Base-by-base conservation (phyloP, 1,140 invertebrate genomes). In the Cecropterus lyciades region DNA sequence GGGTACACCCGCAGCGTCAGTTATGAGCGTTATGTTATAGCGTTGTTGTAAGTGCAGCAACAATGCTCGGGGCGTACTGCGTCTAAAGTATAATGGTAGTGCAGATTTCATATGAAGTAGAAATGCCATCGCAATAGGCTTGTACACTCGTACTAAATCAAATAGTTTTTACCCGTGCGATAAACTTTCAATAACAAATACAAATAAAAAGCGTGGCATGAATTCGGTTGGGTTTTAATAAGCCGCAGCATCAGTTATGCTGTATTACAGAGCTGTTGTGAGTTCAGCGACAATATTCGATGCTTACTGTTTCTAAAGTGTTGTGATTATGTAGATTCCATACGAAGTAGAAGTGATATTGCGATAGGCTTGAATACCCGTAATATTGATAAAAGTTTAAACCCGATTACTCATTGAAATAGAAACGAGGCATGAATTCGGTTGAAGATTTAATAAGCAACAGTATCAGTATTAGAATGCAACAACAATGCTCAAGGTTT, bases 21-120 rank as follows among this genome's bases (percentile, higher is more conserved):
- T 78, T 80, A 80, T 77, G 79, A 85, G 79, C 79, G 72, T 79
- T 77, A 75, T 84, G 80, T 81, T 75, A 80, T 79, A 49, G 45
- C 33, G 66, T 71, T 74, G 75, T 71, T 79, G 74, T 77, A 79
- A 83, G 67, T 65, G 48, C 46, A 63, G 10, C 59, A 63, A 63
- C 48, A 63, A 51, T 63, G 17, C 59, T 42, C n/a, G 24, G 14
- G 43, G 45, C 45, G 45, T 49, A 16, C 16, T 55, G 55, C 40
- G 55, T 51, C 11, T 40, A 51, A 49, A 62, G 24, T 52, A 52
- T 30, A 49, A 49, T 49, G 17, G 40, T 14, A 43, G 40, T 14
- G 40, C 33, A 43, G 40, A 43, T 14, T 14, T 43, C 40, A 43
- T 43, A 43, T 14, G 4, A 14, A 14, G 10, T 43, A 43, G 40